Base-by-base conservation (phyloP, 1,140 invertebrate species). In the Wiebesia pumilae region DNA sequence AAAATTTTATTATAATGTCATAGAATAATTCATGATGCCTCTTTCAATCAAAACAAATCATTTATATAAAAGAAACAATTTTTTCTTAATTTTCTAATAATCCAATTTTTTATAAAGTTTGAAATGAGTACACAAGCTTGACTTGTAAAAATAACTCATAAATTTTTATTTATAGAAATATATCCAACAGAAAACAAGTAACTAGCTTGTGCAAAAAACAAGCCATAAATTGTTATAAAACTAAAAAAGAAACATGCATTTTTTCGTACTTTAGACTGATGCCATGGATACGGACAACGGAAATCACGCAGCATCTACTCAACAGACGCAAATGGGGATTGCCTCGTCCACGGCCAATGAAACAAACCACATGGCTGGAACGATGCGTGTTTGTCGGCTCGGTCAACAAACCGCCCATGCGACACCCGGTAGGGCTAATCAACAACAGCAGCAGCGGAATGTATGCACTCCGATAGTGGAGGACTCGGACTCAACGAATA, bases 401-500 rank as follows among this genome's bases (percentile, higher is more conserved):
- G 95, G 95, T 90, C 95, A 51, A 93, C 78, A 58, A 81, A 24
- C 14, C 10, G 16, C n/a, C 10, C 0, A 30, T 6, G n/a, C 24
- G 9, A 54, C 51, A 12, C 51, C 51, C 51, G 19, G 7, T 21
- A 54, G 51, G 19, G 51, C 16, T 2, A 54, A 75, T 35, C 87
- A 43, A 80, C 79, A 75, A 40, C 30, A 81, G 27, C 21, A 79
- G 35, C 91, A 92, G 84, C 90, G 92, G 69, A 89, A 88, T 19
- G 90, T 91, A 9, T 93, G 90, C 51, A 93, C 92, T 12, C 91
- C 93, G 19, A 89, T 93, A 7, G 94, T 93, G 51, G 95, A 95
- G 86, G 95, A 95, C 88, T 95, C 94, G 35, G 94, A 95, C 88
- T 95, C 95, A 2, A 95, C 94, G 24, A 95, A 95, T 87, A 95